Percentiles rank a stretch among this genome's conserved stretches.
Conservation (phyloP, 2,888 invertebrate species). For the Rhopalosiphum nymphaeae region DNA sequence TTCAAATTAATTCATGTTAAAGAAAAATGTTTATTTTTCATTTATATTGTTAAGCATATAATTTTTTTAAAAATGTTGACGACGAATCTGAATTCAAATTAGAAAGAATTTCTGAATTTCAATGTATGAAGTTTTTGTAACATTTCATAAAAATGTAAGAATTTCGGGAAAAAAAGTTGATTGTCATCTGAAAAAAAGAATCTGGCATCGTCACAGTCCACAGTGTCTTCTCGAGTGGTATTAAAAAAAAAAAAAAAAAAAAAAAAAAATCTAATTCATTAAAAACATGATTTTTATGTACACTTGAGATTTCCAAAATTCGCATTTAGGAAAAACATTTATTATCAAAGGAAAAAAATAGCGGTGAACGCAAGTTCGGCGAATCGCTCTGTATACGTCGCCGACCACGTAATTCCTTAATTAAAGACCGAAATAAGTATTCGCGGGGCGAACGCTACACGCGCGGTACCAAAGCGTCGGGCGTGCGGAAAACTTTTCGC, state of each 20-base stretch:
- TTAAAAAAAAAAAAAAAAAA: background rate
- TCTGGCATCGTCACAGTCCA: background rate
- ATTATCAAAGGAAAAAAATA: background rate
- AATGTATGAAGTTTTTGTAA: background rate
- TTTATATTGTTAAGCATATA: too few relatives aligned
- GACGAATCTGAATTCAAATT: background rate
- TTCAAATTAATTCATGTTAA: too few relatives aligned
- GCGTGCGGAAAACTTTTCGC: conserved; percentile 9
- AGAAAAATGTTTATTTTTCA: too few relatives aligned
- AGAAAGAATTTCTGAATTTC: background rate
- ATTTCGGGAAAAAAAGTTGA: background rate
- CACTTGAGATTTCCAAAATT: background rate
- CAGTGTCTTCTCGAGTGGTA: background rate
- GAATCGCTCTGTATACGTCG: background rate
- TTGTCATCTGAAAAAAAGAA: background rate
- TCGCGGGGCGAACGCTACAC: background rate
- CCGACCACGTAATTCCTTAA: conserved; percentile 2
- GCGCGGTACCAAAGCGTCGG: background rate
- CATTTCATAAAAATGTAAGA: background rate
- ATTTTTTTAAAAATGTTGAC: too few relatives aligned
- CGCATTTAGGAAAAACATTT: background rate
- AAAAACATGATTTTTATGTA: background rate
- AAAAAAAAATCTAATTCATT: background rate
- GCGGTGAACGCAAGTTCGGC: background rate
- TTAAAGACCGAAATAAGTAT: conserved; percentile 37